Percentiles rank a stretch among this genome's conserved stretches.
These are phyloP conservation scores for Drosophila azteca DNA, from an alignment of 1,140 invertebrate species.

Conservation along the genomic window DNA sequence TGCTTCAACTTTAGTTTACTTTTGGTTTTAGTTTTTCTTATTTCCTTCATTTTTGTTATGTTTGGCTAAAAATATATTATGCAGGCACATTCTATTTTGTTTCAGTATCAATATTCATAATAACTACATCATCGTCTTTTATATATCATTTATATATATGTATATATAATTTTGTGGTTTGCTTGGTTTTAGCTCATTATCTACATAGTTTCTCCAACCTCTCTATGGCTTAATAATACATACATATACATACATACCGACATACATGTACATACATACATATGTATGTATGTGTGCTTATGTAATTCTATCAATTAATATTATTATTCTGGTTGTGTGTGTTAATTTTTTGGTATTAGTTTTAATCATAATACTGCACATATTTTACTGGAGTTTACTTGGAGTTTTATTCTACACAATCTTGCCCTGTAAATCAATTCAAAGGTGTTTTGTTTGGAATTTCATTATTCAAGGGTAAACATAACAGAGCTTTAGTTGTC, in stretches of 20 bases:
- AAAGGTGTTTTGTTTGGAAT: slow-evolving; percentile 28
- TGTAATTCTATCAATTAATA: slow-evolving; percentile 55
- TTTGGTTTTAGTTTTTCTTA: slow-evolving; percentile 21
- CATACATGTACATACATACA: slow-evolving; percentile 14
- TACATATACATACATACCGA: too few species aligned
- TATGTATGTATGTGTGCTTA: slow-evolving; percentile 21
- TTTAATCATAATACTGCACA: slow-evolving; percentile 60
- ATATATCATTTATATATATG: slow-evolving; percentile 41
- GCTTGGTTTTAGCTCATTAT: slow-evolving; percentile 72
- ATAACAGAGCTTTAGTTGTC: slow-evolving; percentile 37
- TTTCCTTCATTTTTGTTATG: slow-evolving; percentile 35
- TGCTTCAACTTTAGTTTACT: slow-evolving; percentile 42
- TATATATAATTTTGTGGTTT: slow-evolving; percentile 47
- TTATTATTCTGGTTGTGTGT: slow-evolving; percentile 36
- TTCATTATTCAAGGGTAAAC: slow-evolving; percentile 37
- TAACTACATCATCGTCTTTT: slow-evolving; percentile 60
- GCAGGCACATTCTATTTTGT: slow-evolving; percentile 84
- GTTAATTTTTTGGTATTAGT: slow-evolving; percentile 40
- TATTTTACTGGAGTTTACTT: slow-evolving; percentile 55
- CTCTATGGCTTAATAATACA: slow-evolving; percentile 46
- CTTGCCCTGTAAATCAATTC: slow-evolving; percentile 39
- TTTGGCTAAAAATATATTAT: slow-evolving; percentile 83
- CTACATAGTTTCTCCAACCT: slow-evolving; percentile 59
- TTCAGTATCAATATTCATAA: slow-evolving; percentile 81
- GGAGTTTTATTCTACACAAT: slow-evolving; percentile 25